Base-by-base conservation (phyloP, 2,113 vertebrate species). In the Anhinga rufa region DNA sequence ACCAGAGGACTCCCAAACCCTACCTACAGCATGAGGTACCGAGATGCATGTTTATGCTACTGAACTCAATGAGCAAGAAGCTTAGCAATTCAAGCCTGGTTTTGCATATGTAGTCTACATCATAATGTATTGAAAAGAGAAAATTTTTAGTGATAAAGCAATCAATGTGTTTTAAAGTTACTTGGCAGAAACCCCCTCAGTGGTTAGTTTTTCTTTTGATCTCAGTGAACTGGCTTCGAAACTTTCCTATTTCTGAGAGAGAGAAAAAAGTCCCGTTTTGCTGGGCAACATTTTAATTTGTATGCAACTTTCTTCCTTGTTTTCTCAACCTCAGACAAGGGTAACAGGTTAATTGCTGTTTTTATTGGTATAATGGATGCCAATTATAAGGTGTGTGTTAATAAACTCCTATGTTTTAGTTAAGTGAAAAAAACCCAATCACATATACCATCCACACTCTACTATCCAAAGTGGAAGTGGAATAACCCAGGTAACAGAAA, bases 281-380 rank as follows among this genome's bases (percentile, higher is more conserved):
- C 46, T 38, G 68, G 64, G n/a, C 55, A 94, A 58, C 44, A 65
- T 25, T 64, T 65, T 62, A 76, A 93, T 87, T 92, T 84, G 66
- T 78, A 94, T 70, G 76, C 83, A 93, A 88, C 89, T 82, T 93
- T 62, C 78, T 85, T 86, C 70, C 88, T 76, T 85, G 24, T 79
- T 97, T 95, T 93, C 70, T 82, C 74, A 88, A 81, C 32, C 24
- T 92, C 64, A 82, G 71, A 76, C 57, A 96, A 93, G 90, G 78
- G 38, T 87, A 95, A 77, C 61, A 94, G 90, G 90, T 93, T 95
- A 96, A 95, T 92, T 94, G 81, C 64, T 95, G 48, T 6, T 91
- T 97, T 95, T 93, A 93, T 69, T 93, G 66, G 40, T 88, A 65
- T 79, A 77, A 86, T 6, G 9, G 81, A 94, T 75, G 70, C 25